Conservation (phyloP, 2,888 invertebrate genomes). For the Lasioglossum villosulum region DNA sequence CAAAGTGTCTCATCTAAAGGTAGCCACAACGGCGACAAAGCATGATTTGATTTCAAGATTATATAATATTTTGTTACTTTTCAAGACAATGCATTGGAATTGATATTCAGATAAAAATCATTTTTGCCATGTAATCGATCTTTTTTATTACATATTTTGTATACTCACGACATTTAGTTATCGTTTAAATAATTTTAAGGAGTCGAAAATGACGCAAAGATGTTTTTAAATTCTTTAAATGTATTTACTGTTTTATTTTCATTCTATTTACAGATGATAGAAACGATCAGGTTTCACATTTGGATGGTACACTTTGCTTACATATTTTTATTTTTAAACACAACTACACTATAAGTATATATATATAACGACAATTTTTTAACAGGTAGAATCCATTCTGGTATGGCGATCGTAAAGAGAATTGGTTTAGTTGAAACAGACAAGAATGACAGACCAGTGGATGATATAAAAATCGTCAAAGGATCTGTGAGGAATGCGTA, state of each 20-base stretch:
- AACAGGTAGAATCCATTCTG: conserved; percentile 90
- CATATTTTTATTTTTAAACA: background rate
- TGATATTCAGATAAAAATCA: too few species aligned
- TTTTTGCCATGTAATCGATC: too few species aligned
- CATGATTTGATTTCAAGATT: background rate
- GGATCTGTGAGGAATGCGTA: conserved; percentile 85
- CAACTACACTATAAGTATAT: background rate
- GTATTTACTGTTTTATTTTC: too few species aligned
- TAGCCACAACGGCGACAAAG: background rate
- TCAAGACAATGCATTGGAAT: too few species aligned
- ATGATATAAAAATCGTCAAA: conserved; percentile 92
- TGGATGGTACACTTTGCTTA: background rate
- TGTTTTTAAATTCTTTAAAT: too few species aligned
- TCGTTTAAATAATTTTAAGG: too few species aligned
- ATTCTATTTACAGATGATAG: too few species aligned
- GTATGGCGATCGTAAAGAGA: conserved; percentile 96
- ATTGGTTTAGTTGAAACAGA: conserved; percentile 98
- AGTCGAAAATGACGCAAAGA: too few species aligned
- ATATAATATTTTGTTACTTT: too few species aligned
- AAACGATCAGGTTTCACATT: too few species aligned
- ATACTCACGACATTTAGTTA: too few species aligned
- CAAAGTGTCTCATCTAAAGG: background rate
- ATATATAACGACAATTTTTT: background rate
- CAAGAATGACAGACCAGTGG: conserved; percentile 95
- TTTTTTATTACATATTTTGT: too few species aligned